Base-by-base conservation (phyloP, 2,888 invertebrate genomes). In the Serrognathus titanus region DNA sequence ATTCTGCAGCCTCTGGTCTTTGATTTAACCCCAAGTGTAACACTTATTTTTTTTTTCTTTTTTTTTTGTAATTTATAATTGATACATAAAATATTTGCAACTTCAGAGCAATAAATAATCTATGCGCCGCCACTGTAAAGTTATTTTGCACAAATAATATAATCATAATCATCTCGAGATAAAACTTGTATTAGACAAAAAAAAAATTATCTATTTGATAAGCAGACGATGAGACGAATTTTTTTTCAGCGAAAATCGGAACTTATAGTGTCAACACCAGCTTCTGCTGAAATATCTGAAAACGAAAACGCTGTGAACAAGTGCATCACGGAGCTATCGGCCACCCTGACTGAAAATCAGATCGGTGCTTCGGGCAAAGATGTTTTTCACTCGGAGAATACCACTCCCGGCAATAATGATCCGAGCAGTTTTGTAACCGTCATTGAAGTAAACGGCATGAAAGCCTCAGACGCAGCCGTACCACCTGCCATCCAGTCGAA, bases 401-500 rank as follows among this genome's bases (percentile, higher is more conserved):
- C 51, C n/a, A 57, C 59, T 47, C 53, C 48, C 35, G 53, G 13
- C 48, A 57, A 11, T 45, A 75, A 77, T 57, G 79, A 82, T 71
- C 80, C 81, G 35, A 82, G 81, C 68, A 82, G 91, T 78, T 93
- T 92, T 79, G 87, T 93, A 64, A 93, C 92, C 59, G 92, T 93
- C 64, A 93, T 93, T 69, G 90, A 92, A 84, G 92, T 93, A 39
- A 92, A 92, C 77, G 92, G 92, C 75, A 80, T 86, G 69, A 87
- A 87, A 72, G 79, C 81, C 66, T 46, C 48, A 5, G 62, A 63
- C 66, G 41, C 49, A 40, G 48, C 50, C 48, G 53, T 41, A 49
- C 62, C 65, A 31, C 68, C 73, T 9, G 69, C 70, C 24, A 52
- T 63, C 36, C 37, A 55, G 11, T 61, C 59, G 16, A 73, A 71